Evolutionary conservation across 1,140 invertebrate genomes (phyloP), one percentile per base, ranked within the genome.

Genomic region (Dreissena polymorpha): DNA sequence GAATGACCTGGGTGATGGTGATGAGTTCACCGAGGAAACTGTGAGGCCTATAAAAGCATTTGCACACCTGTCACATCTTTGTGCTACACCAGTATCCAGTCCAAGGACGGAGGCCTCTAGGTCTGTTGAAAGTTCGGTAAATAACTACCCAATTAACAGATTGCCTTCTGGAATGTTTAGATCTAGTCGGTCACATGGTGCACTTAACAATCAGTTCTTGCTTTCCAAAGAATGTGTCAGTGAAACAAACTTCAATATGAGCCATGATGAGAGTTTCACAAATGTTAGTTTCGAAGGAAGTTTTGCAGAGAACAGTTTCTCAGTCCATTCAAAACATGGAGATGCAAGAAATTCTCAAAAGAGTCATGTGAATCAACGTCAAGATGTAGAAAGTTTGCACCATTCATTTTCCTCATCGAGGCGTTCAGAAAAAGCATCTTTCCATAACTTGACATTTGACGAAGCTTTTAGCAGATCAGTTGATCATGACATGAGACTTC

Each of bases 201-300:
- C 39, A 39, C 39, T 39, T 39, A 2, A 39, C 39, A 39, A 39
- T 39, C 39, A 39, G 39, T 39, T 39, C 8, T 8, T 2, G 39
- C 39, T 39, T 39, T 39, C 39, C 39, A 39, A 8, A 39, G 39
- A 39, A 39, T 8, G 8, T 39, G 39, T 39, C 39, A 39, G 39
- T 39, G 39, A 39, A 39, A 39, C 39, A 39, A 39, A 60, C 53
- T 51, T 73, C 50, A 74, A 82, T 68, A 23, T 82, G 13, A 81
- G 78, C 63, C 23, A 63, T 2, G 55, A 74, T 55, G 63, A 70
- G 3, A 49, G 68, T n/a, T 74, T 82, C 55, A 82, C 79, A 3
- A 82, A 82, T 74, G 69, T 82, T 25, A 82, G 79, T 64, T 82
- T 82, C 68, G 79, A 82, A 55, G 79, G 69, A 10, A 78, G 76